Base-by-base conservation (phyloP, 2,113 vertebrate genomes). In the Acanthochromis polyacanthus region DNA sequence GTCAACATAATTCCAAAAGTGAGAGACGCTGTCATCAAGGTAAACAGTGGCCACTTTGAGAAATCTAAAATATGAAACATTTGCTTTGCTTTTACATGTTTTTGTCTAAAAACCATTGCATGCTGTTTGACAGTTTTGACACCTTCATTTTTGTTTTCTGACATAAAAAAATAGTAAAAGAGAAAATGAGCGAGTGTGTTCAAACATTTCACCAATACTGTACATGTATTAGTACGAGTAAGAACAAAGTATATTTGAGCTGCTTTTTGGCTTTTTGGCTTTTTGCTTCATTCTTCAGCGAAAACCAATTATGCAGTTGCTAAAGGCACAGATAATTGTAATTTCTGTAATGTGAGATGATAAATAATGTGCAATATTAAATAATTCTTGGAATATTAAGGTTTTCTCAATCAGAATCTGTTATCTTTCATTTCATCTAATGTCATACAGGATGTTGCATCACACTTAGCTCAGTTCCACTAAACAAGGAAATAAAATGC, bases 381-480 rank as follows among this genome's bases (percentile, higher is more conserved):
- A 23, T 32, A 66, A 67, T 43, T 48, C 5, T 61, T 48, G 56
- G 9, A 12, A 14, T 50, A 11, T 48, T 4, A 64, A 57, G 17
- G n/a, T 57, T 63, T 61, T 4, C 16, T 43, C 17, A 40, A 3
- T 79, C 46, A 52, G 16, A 61, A 50, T 51, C 4, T 51, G 12
- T 60, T 2, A 19, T 61, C 20, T 67, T 66, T 67, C 30, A 23
- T 43, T 72, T 32, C 1, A 10, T 71, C 11, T 59, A 4, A 8
- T 59, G 14, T 15, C 46, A 58, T 10, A 55, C 28, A 23, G 15
- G 2, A 12, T 22, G 48, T 62, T 51, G 30, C 23, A 8, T 53
- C 69, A 64, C 19, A 7, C 68, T 61, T n/a, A 72, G 23, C 11
- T 46, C 51, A n/a, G n/a, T 55, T 45, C 43, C 59, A 64, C 74